Evolutionary conservation across 2,113 vertebrate species (phyloP).

Genomic region (Hirundichthys speculiger): DNA sequence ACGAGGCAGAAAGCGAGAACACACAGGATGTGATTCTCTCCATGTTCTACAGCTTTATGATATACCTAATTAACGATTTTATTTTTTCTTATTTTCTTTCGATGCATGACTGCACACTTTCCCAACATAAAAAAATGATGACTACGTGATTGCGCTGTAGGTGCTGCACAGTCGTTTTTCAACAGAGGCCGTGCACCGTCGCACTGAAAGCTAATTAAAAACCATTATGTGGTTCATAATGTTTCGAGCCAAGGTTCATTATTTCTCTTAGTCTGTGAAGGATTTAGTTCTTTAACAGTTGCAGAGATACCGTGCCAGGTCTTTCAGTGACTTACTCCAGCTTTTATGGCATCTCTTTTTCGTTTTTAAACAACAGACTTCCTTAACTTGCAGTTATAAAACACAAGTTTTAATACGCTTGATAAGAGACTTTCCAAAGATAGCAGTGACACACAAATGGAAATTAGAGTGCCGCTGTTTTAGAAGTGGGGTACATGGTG

Average conservation of each 20-base stretch:
- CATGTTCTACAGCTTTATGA: neutral
- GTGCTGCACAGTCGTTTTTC: conserved; percentile 40
- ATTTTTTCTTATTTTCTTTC: conserved; percentile 34
- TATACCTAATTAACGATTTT: conserved; percentile 17
- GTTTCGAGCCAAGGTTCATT: conserved; percentile 28
- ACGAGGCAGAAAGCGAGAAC: neutral
- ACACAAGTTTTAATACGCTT: too few relatives aligned
- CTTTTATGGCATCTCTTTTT: neutral
- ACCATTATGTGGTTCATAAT: conserved; percentile 54
- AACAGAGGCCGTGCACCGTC: conserved; percentile 27
- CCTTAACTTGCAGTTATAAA: too few relatives aligned
- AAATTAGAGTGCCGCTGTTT: too few relatives aligned
- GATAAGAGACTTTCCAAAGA: too few relatives aligned
- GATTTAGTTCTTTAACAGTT: conserved; percentile 10
- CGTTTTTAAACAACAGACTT: too few relatives aligned
- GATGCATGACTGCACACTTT: conserved; percentile 13
- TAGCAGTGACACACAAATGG: too few relatives aligned
- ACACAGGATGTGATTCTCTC: neutral
- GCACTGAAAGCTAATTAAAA: conserved; percentile 55
- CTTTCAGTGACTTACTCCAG: neutral
- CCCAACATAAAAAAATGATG: conserved; percentile 34
- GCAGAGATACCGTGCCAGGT: neutral
- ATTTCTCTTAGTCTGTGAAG: conserved; percentile 20
- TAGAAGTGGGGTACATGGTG: too few relatives aligned
- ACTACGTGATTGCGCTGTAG: conserved; percentile 38